phyloP scores from a whole-genome alignment of 2,888 invertebrate genomes.

The Scaptomyza parva region DNA sequence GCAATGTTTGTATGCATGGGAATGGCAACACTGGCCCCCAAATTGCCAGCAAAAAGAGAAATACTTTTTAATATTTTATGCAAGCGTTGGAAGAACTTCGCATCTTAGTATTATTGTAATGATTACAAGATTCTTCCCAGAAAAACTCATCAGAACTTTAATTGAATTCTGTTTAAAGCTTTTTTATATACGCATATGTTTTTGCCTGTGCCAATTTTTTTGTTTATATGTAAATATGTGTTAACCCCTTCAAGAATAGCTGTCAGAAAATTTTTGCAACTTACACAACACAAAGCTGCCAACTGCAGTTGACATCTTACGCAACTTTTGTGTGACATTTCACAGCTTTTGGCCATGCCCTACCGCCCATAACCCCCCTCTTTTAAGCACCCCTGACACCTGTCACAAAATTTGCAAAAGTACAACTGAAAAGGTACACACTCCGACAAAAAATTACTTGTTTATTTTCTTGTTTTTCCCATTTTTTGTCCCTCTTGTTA shows the following conservation, averaged over 20 bases:
- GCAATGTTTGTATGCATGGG: constrained; percentile 28
- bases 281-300: constrained; percentile 29
- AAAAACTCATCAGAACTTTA: too few species aligned
- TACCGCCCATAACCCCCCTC: constrained; percentile 7
- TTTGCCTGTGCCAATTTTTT: background rate
- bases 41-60: background rate
- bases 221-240: background rate
- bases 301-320: constrained; percentile 64
- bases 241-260: constrained; percentile 5
- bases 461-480: background rate
- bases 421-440: constrained; percentile 9
- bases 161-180: too few species aligned
- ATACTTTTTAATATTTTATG: background rate
- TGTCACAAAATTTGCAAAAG: constrained; percentile 47
- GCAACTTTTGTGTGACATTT: constrained; percentile 57
- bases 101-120: too few species aligned
- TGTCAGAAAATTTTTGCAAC: constrained; percentile 22
- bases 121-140: too few species aligned
- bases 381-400: constrained; percentile 35
- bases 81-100: too few species aligned
- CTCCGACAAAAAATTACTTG: background rate
- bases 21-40: constrained; percentile 13
- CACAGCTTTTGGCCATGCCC: constrained; percentile 43
- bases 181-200: background rate
- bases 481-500: background rate